Percentiles rank a stretch among this genome's conserved stretches.
Conservation (phyloP, 2,797 vertebrate genomes). For the Xerus rutilus region DNA sequence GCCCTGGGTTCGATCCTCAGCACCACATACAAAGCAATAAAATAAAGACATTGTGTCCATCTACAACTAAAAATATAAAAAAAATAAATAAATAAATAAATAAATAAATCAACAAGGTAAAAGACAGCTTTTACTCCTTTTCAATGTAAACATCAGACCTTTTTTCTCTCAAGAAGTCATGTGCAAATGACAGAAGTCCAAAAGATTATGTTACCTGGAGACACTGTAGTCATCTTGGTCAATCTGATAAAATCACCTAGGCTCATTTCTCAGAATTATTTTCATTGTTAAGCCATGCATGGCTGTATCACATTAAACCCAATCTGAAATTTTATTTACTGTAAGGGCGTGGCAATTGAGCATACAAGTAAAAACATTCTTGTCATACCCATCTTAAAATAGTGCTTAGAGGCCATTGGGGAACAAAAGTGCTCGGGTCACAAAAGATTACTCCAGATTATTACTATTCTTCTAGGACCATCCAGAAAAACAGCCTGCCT, state of each 20-base stretch:
- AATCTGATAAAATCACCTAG: neutral
- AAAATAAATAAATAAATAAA: too few species aligned
- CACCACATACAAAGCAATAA: too few species aligned
- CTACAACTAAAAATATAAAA: too few species aligned
- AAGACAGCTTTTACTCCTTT: neutral
- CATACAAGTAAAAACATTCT: neutral
- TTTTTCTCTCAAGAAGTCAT: neutral
- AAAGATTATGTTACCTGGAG: neutral
- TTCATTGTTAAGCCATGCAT: too few species aligned
- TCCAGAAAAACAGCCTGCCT: neutral
- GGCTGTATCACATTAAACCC: neutral
- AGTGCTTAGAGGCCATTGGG: neutral
- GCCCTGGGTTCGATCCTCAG: too few species aligned
- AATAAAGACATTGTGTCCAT: too few species aligned
- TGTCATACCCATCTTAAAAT: neutral
- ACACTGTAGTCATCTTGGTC: neutral
- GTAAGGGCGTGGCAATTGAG: neutral
- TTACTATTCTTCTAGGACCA: neutral
- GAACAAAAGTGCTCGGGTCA: neutral
- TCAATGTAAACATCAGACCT: neutral
- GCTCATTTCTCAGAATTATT: neutral
- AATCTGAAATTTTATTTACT: conserved; percentile 25
- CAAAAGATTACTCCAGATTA: neutral
- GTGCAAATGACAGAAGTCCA: too few species aligned
- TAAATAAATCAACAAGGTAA: neutral